Base-by-base conservation (phyloP, 2,113 vertebrate species). In the Perca fluviatilis region DNA sequence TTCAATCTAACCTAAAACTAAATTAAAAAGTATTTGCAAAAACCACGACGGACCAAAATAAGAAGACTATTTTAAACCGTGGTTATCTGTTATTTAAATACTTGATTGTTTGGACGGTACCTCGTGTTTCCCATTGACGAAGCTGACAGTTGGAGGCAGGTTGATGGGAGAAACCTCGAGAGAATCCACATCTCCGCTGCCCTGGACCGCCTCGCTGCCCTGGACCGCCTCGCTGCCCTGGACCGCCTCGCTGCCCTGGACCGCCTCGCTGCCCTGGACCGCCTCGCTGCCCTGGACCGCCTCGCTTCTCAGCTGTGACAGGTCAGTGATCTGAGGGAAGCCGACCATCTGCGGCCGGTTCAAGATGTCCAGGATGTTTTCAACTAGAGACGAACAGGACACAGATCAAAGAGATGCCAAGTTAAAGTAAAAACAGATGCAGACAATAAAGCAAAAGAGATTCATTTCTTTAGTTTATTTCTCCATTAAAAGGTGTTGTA, bases 41-140 rank as follows among this genome's bases (percentile, higher is more conserved):
- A 43, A 11, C 9, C 40, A 11, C 40, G 10, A 43, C 0, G 40
- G 40, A 11, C 40, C 10, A 43, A 11, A 43, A 43, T 43, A 43
- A 43, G 40, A 43, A 43, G 40, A 40, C 9, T 40, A 10, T 40
- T 2, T 10, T 40, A 10, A 11, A 43, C 40, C 40, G 9, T 2
- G 40, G 5, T n/a, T 1, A 40, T 36, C 6, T 16, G 33, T 56
- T 12, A 40, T 3, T 40, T 8, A 57, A 50, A 43, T 3, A 12
- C 10, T 43, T 5, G 4, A 46, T 0, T 4, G 16, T 0, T 21
- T 1, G 5, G 30, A 33, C 2, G 1, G 1, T 89, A 94, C 94
- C 33, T 97, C 95, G 0, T 97, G 96, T 60, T 97, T 99, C 23
- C 96, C 97, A 9, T 97, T 97, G 85, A 99, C 92, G 81, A 98